Evolutionary conservation across 2,113 vertebrate species (phyloP).

Genomic region (Chinchilla lanigera): DNA sequence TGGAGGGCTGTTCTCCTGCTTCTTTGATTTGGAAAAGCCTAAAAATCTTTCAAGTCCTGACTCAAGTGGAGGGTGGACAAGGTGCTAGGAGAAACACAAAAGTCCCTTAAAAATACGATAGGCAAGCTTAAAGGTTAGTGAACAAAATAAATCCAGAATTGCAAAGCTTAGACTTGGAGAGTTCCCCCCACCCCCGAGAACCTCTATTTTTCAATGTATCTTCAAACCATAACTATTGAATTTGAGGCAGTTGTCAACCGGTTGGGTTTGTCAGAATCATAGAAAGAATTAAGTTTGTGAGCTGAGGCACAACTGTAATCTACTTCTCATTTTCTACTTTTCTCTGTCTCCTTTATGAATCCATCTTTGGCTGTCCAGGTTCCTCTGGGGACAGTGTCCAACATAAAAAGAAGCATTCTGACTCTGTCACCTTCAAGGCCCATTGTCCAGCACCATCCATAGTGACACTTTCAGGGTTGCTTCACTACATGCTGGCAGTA

Average conservation of each 20-base stretch:
- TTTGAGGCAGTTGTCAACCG: neutral
- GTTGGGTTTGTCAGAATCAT: neutral
- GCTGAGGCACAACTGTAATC: neutral
- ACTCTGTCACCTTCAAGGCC: neutral
- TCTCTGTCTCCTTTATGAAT: neutral
- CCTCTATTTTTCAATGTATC: neutral
- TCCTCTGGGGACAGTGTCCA: neutral
- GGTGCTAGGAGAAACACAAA: neutral
- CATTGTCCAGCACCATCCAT: neutral
- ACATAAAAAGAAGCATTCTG: neutral
- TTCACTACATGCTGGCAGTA: neutral
- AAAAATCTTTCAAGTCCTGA: neutral
- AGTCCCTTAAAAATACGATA: neutral
- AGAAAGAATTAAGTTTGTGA: neutral
- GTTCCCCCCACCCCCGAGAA: rapidly evolving
- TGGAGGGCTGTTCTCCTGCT: neutral
- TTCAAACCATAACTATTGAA: neutral
- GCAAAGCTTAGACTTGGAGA: neutral
- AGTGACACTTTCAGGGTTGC: neutral
- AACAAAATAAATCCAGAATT: neutral
- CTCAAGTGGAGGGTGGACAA: neutral
- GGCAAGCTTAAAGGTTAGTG: neutral
- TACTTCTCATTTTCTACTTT: neutral
- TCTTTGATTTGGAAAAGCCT: neutral
- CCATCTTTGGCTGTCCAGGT: neutral